Percentiles rank a stretch among this genome's conserved stretches.
Conservation (phyloP, 2,888 invertebrate genomes). For the Imbricaverruca yamaguchii region DNA sequence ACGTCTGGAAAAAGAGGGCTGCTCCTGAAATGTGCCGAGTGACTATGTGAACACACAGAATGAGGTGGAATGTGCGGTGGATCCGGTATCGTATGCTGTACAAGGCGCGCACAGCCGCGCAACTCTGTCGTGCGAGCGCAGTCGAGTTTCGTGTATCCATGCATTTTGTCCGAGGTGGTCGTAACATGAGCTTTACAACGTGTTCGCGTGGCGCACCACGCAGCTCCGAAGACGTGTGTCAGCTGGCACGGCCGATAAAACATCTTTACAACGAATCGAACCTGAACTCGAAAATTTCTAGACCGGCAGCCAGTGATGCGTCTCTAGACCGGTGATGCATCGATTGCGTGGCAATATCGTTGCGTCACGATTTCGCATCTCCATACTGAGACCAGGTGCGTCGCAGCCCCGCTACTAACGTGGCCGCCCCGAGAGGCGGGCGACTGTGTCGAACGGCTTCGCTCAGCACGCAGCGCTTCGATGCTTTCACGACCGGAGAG, state of each 20-base stretch:
- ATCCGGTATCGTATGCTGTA: too few species aligned
- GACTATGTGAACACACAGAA: too few species aligned
- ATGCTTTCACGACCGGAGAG: background rate
- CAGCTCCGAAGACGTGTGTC: background rate
- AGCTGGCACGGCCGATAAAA: background rate
- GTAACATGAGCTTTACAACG: background rate
- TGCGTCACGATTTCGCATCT: background rate
- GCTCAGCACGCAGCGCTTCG: background rate
- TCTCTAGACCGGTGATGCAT: background rate
- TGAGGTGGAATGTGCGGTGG: too few species aligned
- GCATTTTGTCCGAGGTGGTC: too few species aligned
- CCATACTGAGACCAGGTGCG: background rate
- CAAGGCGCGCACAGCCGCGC: too few species aligned
- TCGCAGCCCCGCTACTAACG: background rate
- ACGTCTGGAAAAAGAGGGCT: too few species aligned
- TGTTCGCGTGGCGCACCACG: background rate
- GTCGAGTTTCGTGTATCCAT: too few species aligned
- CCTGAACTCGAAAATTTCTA: background rate
- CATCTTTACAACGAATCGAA: slow-evolving; percentile 6
- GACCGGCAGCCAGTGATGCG: background rate
- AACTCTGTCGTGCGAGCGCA: too few species aligned
- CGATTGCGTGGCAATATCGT: background rate
- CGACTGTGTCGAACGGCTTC: background rate
- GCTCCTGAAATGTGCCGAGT: too few species aligned
- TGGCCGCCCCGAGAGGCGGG: background rate